phyloP scores from a whole-genome alignment of 2,888 invertebrate species.

The Diarsia rubi region DNA sequence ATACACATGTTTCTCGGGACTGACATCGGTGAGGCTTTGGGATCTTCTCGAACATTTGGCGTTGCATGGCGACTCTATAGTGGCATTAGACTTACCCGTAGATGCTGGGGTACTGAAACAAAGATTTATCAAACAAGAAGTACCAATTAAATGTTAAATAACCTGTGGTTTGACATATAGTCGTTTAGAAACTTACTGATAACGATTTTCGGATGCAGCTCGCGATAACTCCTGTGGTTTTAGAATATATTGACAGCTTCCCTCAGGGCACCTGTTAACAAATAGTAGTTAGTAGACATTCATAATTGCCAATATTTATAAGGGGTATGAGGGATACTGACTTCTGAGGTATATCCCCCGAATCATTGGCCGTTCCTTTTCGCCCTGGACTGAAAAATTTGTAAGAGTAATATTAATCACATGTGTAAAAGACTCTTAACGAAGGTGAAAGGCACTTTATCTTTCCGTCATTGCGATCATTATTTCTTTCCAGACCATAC shows the following conservation, averaged over 20 bases:
- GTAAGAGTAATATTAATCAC: background rate
- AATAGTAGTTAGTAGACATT: conserved; percentile 36
- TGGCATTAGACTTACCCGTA: conserved; percentile 56
- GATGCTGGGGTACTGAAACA: conserved; percentile 43
- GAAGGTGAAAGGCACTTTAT: background rate
- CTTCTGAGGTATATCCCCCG: conserved; percentile 67
- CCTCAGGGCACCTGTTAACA: conserved; percentile 64
- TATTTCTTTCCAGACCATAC: background rate
- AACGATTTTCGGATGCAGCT: conserved; percentile 75
- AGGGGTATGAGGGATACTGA: conserved; percentile 56
- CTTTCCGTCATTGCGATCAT: background rate
- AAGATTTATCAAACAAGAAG: background rate
- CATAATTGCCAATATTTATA: background rate
- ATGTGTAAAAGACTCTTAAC: background rate
- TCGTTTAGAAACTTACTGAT: conserved; percentile 69
- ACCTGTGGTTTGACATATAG: background rate
- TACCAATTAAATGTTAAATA: background rate
- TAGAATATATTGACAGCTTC: conserved; percentile 79
- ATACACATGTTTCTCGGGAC: conserved; percentile 48
- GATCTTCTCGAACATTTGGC: conserved; percentile 61
- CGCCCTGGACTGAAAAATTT: conserved; percentile 76
- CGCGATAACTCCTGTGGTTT: conserved; percentile 77
- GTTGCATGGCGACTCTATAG: conserved; percentile 53
- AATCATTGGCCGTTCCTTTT: conserved; percentile 71
- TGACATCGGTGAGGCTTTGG: conserved; percentile 66